Evolutionary conservation across 1,140 invertebrate genomes (phyloP).

Genomic region (Coelopa frigida): DNA sequence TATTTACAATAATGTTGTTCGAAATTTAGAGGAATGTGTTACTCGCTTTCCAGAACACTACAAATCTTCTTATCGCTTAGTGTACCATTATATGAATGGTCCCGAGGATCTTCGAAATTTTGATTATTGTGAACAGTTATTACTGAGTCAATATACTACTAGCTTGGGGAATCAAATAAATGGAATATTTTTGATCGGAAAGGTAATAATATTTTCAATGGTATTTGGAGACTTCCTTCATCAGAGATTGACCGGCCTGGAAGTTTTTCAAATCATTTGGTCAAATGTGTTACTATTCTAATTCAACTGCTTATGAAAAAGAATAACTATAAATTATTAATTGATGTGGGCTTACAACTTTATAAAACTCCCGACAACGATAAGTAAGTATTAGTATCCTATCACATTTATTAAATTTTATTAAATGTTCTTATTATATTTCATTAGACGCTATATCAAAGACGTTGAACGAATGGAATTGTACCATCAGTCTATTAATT

Average conservation of each 20-base stretch:
- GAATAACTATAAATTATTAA: slow-evolving; percentile 72
- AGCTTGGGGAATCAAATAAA: slow-evolving; percentile 57
- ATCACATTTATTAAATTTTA: not conserved
- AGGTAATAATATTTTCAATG: slow-evolving; percentile 84
- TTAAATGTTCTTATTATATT: not conserved
- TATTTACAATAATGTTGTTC: slow-evolving; percentile 55
- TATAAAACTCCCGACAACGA: slow-evolving; percentile 71
- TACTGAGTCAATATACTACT: slow-evolving; percentile 60
- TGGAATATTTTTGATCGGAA: slow-evolving; percentile 81
- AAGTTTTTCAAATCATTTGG: slow-evolving; percentile 87
- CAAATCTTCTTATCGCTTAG: slow-evolving; percentile 82
- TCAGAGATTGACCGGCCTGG: slow-evolving; percentile 87
- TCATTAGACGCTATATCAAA: slow-evolving; percentile 21
- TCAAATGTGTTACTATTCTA: slow-evolving; percentile 69
- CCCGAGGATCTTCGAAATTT: slow-evolving; percentile 57
- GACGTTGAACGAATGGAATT: slow-evolving; percentile 20
- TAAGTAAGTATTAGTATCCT: slow-evolving; percentile 54
- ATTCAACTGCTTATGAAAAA: slow-evolving; percentile 72
- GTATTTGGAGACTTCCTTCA: slow-evolving; percentile 84
- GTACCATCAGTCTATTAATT: slow-evolving; percentile 14
- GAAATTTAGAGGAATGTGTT: slow-evolving; percentile 76
- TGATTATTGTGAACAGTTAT: slow-evolving; percentile 60
- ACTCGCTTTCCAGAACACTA: slow-evolving; percentile 84
- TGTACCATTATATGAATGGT: slow-evolving; percentile 75
- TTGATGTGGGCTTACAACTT: slow-evolving; percentile 72